A percentile compares a stretch with the other conserved stretches of the same genome.
phyloP scores from a whole-genome alignment of 2,113 vertebrate species.

The Ariopsis seemanni region DNA sequence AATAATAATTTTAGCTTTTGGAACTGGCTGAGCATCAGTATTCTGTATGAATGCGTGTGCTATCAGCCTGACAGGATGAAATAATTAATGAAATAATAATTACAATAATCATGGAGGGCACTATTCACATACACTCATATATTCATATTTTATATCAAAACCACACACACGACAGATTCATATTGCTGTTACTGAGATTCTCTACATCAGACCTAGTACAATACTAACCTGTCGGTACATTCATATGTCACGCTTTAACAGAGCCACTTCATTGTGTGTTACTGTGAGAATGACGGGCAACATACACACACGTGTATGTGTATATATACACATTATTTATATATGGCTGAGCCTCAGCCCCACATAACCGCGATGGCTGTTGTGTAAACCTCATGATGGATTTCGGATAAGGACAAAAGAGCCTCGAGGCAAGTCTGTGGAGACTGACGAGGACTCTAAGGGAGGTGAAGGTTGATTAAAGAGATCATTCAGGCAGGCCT shows the following conservation, averaged over 20 bases:
- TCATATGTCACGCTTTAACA: background rate
- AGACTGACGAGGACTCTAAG: background rate
- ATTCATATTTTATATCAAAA: too few relatives aligned
- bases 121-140: too few relatives aligned
- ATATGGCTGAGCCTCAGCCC: background rate
- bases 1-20: background rate
- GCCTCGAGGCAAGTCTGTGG: background rate
- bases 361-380: background rate
- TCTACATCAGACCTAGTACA: background rate
- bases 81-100: too few relatives aligned
- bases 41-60: background rate
- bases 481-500: slow-evolving; percentile 1
- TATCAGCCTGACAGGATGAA: slow-evolving; percentile 43
- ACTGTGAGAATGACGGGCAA: background rate
- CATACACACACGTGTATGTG: too few relatives aligned
- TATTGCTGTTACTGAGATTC: background rate
- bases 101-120: too few relatives aligned
- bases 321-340: too few relatives aligned
- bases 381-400: slow-evolving; percentile 23
- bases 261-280: background rate
- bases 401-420: slow-evolving; percentile 24
- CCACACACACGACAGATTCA: background rate
- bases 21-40: background rate
- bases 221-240: background rate
- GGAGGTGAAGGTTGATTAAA: slow-evolving; percentile 32